Percentiles rank a stretch among this genome's conserved stretches.
Evolutionary conservation across 2,113 vertebrate genomes (phyloP).

Genomic region (Felis chaus): DNA sequence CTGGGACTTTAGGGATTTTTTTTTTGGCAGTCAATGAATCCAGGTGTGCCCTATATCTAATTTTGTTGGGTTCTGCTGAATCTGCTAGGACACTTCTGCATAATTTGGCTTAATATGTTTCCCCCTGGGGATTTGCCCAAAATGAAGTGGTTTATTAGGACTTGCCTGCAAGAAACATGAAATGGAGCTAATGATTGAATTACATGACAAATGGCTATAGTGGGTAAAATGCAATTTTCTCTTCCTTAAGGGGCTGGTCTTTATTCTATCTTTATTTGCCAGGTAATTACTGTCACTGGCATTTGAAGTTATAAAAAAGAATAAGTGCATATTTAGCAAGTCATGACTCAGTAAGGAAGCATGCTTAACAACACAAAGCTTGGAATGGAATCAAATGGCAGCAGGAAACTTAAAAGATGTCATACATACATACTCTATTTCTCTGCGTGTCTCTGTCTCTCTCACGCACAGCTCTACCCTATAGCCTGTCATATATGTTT

Average conservation of each 20-base stretch:
- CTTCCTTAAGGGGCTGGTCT: slow-evolving; percentile 63
- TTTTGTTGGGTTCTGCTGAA: slow-evolving; percentile 44
- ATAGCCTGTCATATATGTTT: not conserved
- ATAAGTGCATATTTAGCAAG: slow-evolving; percentile 69
- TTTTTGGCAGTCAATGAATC: slow-evolving; percentile 18
- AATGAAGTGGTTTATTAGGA: slow-evolving; percentile 71
- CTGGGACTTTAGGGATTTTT: not conserved
- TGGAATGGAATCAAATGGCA: not conserved
- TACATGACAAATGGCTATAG: slow-evolving; percentile 62
- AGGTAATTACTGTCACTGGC: slow-evolving; percentile 69
- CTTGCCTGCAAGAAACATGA: slow-evolving; percentile 55
- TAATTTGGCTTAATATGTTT: slow-evolving; percentile 62
- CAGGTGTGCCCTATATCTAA: slow-evolving; percentile 57
- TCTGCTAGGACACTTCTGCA: slow-evolving; percentile 44
- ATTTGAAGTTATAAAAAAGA: slow-evolving; percentile 72
- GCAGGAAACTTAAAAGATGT: slow-evolving; percentile 20
- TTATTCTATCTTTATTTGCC: slow-evolving; percentile 75
- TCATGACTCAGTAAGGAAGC: slow-evolving; percentile 55
- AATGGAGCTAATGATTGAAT: slow-evolving; percentile 72
- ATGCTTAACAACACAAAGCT: not conserved
- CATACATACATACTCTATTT: not conserved
- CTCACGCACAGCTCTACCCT: not conserved
- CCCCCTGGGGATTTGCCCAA: slow-evolving; percentile 53
- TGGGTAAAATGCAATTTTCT: slow-evolving; percentile 62
- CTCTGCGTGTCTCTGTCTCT: not conserved